Percentiles rank a stretch among this genome's conserved stretches.
Evolutionary conservation across 2,113 vertebrate genomes (phyloP).

Genomic region (Ochotona curzoniae): DNA sequence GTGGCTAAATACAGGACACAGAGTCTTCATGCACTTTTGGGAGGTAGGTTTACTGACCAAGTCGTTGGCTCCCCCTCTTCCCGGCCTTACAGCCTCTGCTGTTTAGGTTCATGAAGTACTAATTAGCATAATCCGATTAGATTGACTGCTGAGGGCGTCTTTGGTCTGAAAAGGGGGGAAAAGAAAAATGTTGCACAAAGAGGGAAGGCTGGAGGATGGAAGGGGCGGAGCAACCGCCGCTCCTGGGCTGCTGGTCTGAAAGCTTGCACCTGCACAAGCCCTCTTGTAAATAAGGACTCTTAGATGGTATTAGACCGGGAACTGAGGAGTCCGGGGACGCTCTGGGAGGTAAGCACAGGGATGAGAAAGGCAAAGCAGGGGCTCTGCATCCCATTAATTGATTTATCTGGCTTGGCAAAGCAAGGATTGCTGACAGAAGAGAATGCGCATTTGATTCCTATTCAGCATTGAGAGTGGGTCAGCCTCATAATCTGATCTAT

Average conservation of each 20-base stretch:
- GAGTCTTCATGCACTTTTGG: slow-evolving; percentile 59
- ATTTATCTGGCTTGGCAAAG: slow-evolving; percentile 82
- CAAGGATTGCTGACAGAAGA: slow-evolving; percentile 80
- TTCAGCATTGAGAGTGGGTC: slow-evolving; percentile 89
- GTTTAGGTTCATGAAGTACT: slow-evolving; percentile 96
- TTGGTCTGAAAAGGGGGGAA: slow-evolving; percentile 87
- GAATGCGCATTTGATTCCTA: slow-evolving; percentile 86
- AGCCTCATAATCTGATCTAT: slow-evolving; percentile 91
- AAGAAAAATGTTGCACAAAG: slow-evolving; percentile 94
- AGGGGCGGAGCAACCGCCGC: slow-evolving; percentile 78
- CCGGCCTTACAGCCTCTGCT: slow-evolving; percentile 70
- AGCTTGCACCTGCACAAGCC: slow-evolving; percentile 93
- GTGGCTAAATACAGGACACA: slow-evolving; percentile 74
- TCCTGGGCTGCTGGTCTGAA: slow-evolving; percentile 85
- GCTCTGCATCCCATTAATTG: slow-evolving; percentile 85
- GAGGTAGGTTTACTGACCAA: slow-evolving; percentile 81
- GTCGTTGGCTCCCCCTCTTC: slow-evolving; percentile 71
- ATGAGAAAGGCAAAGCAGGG: slow-evolving; percentile 60
- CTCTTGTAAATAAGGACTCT: slow-evolving; percentile 89
- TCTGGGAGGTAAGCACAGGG: slow-evolving; percentile 48
- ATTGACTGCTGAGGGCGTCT: slow-evolving; percentile 91
- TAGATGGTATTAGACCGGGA: slow-evolving; percentile 88
- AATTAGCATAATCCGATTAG: slow-evolving; percentile 99
- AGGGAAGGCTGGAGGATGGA: slow-evolving; percentile 86
- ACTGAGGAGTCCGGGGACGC: slow-evolving; percentile 78